These are phyloP conservation scores for Microtus richardsoni DNA, from an alignment of 2,113 vertebrate species.

Conservation along the genomic window DNA sequence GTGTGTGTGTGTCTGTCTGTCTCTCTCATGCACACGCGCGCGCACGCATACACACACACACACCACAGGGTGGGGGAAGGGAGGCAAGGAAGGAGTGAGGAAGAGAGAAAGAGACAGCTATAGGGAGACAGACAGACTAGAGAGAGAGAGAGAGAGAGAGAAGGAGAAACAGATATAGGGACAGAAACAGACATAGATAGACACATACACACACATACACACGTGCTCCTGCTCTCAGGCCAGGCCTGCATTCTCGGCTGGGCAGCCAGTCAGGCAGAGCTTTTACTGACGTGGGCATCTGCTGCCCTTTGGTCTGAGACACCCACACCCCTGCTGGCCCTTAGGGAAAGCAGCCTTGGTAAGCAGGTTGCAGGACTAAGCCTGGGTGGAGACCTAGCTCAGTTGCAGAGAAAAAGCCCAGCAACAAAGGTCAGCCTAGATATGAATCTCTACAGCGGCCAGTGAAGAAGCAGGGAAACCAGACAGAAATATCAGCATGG, in stretches of 20 bases:
- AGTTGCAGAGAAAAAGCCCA: not conserved
- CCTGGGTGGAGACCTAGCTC: not conserved
- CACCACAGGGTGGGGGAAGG: too few species aligned
- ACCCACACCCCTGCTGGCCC: not conserved
- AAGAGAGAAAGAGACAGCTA: not conserved
- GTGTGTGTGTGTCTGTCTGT: too few species aligned
- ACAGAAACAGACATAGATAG: not conserved
- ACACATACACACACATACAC: too few species aligned
- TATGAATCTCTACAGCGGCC: not conserved
- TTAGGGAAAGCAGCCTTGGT: slow-evolving; percentile 35
- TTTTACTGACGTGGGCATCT: slow-evolving; percentile 30
- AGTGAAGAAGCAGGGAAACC: not conserved
- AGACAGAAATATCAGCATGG: not conserved
- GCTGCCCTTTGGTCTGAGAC: not conserved
- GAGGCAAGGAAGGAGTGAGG: not conserved
- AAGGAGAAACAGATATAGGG: not conserved
- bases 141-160: not conserved
- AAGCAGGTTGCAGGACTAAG: not conserved
- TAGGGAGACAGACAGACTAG: not conserved
- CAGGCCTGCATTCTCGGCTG: not conserved
- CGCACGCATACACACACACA: not conserved
- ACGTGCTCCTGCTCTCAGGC: not conserved
- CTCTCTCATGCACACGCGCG: too few species aligned
- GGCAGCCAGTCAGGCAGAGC: not conserved
- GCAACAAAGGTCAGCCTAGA: not conserved